A percentile compares a stretch with the other conserved stretches of the same genome.
These are phyloP conservation scores for Centrocercus urophasianus DNA, from an alignment of 2,113 vertebrate species.

Conservation along the genomic window DNA sequence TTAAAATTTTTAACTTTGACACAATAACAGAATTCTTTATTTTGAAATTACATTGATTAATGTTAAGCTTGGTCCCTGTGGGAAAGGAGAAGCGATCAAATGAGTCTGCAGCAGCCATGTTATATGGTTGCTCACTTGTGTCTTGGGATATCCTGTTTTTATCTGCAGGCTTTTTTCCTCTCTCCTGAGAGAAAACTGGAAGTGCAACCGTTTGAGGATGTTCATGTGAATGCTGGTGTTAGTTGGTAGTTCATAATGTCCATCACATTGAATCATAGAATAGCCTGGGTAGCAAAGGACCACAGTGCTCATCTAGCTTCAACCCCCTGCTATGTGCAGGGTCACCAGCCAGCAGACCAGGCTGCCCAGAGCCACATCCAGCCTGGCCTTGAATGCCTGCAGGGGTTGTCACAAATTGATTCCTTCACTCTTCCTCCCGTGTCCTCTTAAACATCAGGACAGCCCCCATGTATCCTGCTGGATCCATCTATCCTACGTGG, in stretches of 20 bases:
- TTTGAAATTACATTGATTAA: constrained; percentile 57
- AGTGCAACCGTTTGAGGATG: background rate
- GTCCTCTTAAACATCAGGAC: background rate
- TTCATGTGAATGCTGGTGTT: rapidly evolving
- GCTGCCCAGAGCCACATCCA: too few species aligned
- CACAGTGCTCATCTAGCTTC: too few species aligned
- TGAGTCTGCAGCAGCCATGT: background rate
- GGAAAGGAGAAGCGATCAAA: background rate
- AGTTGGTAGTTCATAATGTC: background rate
- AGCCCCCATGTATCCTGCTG: rapidly evolving
- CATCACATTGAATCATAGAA: background rate
- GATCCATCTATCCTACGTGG: rapidly evolving
- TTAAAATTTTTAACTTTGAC: constrained; percentile 79
- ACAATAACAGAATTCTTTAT: constrained; percentile 49
- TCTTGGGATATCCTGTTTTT: background rate
- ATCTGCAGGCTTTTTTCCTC: background rate
- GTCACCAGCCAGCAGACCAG: too few species aligned
- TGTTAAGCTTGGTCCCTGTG: background rate
- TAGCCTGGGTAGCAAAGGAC: too few species aligned
- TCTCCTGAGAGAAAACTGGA: background rate
- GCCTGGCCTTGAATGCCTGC: too few species aligned
- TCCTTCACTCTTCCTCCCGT: background rate
- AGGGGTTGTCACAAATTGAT: background rate
- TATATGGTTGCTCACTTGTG: background rate
- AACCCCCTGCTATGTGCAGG: too few species aligned